Evolutionary conservation across 2,113 vertebrate species (phyloP), one percentile per base, ranked within the genome.

Genomic region (Gorsachius goisagi): DNA sequence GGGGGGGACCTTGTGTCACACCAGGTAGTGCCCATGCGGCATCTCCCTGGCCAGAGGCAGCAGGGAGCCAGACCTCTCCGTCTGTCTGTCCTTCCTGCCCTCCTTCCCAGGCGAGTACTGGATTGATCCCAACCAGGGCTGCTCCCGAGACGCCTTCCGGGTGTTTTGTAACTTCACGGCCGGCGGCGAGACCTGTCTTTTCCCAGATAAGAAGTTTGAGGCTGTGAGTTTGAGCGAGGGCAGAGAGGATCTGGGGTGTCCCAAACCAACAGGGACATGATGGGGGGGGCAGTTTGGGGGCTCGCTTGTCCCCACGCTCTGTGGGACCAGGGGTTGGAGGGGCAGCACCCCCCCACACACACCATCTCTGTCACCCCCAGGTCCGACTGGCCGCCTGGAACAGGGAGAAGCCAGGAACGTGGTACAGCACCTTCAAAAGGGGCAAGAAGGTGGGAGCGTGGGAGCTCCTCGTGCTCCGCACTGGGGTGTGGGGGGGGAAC

Each of bases 101-200:
- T n/a, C 52, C 33, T 90, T 63, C 78, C 53, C 84, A 99, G 99
- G 99, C 35, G 98, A 99, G 15, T 99, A 99, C 94, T 99, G 99
- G 99, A 99, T 99, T 58, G 99, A 99, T 94, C 99, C 99, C 72
- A 99, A 99, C 96, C 99, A 99, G 93, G 99, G 99, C 64, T 99
- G 99, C 63, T 80, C 98, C 53, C 89, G 95, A 39, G 99, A 99
- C 52, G 98, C 99, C 9, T 97, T 99, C 97, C 98, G 97, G 75
- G 99, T 99, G 50, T 99, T 98, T 96, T 99, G 99, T 95, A 99
- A 99, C 97, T 99, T 99, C 97, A 99, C 99, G 0, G 98, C 99
- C 2, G 98, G 98, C 10, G 99, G 99, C 19, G 98, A 99, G 89
- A 99, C 99, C 59, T 99, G 99, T 60, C 98, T 99, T 24, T 97